Base-by-base conservation (phyloP, 2,113 vertebrate species). In the Caracal caracal region DNA sequence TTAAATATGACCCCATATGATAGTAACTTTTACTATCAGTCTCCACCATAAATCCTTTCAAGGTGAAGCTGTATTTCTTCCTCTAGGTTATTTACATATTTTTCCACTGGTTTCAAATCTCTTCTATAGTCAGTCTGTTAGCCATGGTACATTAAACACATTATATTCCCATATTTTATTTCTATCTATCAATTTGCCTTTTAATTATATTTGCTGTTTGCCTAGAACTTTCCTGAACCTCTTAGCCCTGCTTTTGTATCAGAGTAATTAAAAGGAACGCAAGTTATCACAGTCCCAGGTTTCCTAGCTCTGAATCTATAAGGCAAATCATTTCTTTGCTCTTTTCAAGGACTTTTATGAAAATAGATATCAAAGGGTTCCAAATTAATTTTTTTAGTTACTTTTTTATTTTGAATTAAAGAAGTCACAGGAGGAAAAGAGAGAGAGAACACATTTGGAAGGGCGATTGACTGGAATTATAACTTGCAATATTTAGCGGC, bases 91-190 rank as follows among this genome's bases (percentile, higher is more conserved):
- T 88, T 94, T 75, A 94, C 20, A n/a, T 13, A 43, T 59, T 56
- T 88, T 12, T 47, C 5, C 35, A 80, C 10, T 80, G 35, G 33
- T 87, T 81, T 97, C 75, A 82, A 28, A 82, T 88, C 26, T 87
- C 70, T 40, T 78, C 28, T 75, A 12, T 10, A n/a, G 15, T 47
- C 30, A 49, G 43, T 37, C 30, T 4, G 19, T 88, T 61, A 93
- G 71, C 10, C 65, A 70, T 43, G 33, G 37, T 61, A 59, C 35
- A 92, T 89, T 97, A 96, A 93, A 76, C 49, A 86, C 33, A 91
- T 94, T 93, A 51, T 86, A 85, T n/a, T 63, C 2, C 28, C 43
- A 26, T 40, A 71, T 59, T 95, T 89, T 92, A 75, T 73, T 79
- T 89, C 15, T 85, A 59, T 51, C 35, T 43, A 40, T 94, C 90